Evolutionary conservation across 2,797 vertebrate species (phyloP), one percentile per base, ranked within the genome.

Genomic region (Potorous gilbertii): DNA sequence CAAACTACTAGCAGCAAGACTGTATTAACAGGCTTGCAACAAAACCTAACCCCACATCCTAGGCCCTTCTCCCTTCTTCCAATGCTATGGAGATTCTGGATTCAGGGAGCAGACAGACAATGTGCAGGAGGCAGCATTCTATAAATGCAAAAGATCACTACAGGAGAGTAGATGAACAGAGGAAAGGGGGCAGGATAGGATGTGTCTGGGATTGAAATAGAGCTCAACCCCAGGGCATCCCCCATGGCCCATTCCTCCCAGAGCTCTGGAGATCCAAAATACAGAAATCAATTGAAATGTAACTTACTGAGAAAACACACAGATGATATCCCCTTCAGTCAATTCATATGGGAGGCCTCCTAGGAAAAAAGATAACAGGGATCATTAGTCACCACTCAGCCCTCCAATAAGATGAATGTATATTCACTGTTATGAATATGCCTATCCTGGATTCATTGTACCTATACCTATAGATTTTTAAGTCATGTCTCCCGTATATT

Each of bases 241-340:
- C 59, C 59, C n/a, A 74, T 34, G n/a, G 40, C 16, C 66, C 16
- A 34, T 46, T 46, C 18, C 18, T 81, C 40, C 40, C 8, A 46
- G 74, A 46, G 74, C 18, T 40, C 40, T 46, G 74, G 40, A 81
- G 74, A 81, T 81, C 40, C 40, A 81, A 81, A 81, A 46, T 46
- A 81, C 8, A 81, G 40, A 24, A 21, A 46, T 81, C 40, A 81
- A 95, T 94, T 94, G 55, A 91, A 97, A 92, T 66, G 29, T 0
- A 55, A 99, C 99, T 97, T 98, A 99, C 99, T 99, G 99, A 24
- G 99, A 99, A 97, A 99, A 99, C 28, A 99, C 99, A 62, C 99
- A 99, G 98, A 99, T 99, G 95, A 99, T 96, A 97, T 99, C 99
- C 0, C 99, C 99, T 97, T 99, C 99, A 0, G 99, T 99, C 97